Base-by-base conservation (phyloP, 2,888 invertebrate species). In the Lepas anatifera region DNA sequence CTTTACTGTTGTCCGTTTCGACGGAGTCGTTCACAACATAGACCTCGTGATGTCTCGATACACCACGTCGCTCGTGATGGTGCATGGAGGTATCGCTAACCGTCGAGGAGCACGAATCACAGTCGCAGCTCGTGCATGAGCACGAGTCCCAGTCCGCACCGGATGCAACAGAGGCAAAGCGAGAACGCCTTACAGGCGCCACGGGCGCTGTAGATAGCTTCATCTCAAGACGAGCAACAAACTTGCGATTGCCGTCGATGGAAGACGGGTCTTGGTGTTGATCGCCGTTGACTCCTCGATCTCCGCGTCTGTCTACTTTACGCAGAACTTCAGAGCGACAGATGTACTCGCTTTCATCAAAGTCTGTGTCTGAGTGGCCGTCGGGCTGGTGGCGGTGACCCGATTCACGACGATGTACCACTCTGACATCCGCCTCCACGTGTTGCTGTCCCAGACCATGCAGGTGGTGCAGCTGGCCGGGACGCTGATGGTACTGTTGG, bases 301-400 rank as follows among this genome's bases (percentile, higher is more conserved):
- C 10, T 70, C 70, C 52, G 71, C 69, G 37, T 58, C 72, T 70
- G 43, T 68, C 68, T 18, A 74, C 70, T 48, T 73, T 74, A 27
- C 68, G 68, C 52, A 73, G 72, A 16, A 74, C 63, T n/a, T 74
- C 72, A 7, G 71, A 70, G 18, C 72, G 73, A 6, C 73, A 72
- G 69, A 73, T 71, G 50, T 73, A 73, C 58, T 73, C 72, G 1
- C 71, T 72, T 48, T 73, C 73, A 13, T 69, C 71, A 29, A 70
- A 73, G 63, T 71, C 70, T 22, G 68, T 71, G 39, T 72, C 71
- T 35, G 72, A 70, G 68, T 72, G 71, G n/a, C 71, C 71, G 25
- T 70, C 69, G 25, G 27, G 68, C 18, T 50, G 58, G 3, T 37
- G 35, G 8, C 48, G 35, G 3, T 25, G 25, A 10, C 27, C 16